Conservation (phyloP, 2,113 vertebrate species). For the Neotoma lepida region DNA sequence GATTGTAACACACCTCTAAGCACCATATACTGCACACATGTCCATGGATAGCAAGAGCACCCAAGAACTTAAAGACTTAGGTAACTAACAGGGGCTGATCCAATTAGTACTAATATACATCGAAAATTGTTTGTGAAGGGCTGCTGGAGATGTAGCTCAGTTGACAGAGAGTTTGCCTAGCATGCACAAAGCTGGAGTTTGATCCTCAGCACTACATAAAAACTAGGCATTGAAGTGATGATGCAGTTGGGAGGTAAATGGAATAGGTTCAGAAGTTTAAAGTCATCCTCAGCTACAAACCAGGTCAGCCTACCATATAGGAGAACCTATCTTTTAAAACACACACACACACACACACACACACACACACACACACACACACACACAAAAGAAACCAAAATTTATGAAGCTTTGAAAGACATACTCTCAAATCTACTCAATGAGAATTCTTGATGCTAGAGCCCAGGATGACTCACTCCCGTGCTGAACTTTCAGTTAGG, state of each 20-base stretch:
- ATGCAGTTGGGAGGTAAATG: too few relatives aligned
- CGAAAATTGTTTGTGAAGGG: too few relatives aligned
- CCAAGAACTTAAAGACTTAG: not conserved
- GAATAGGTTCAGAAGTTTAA: not conserved
- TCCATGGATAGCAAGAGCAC: not conserved
- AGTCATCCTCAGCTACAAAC: not conserved
- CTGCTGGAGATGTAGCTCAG: not conserved
- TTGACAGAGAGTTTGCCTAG: not conserved
- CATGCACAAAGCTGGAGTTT: not conserved
- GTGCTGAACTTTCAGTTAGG: not conserved
- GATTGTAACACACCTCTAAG: not conserved
- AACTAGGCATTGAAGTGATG: not conserved
- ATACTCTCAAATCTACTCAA: not conserved
- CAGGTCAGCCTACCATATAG: not conserved
- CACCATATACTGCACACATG: not conserved
- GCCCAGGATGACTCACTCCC: not conserved
- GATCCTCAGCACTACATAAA: not conserved
- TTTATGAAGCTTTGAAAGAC: conserved; percentile 36
- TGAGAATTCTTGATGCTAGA: not conserved
- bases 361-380: not conserved
- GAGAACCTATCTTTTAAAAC: not conserved
- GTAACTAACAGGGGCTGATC: not conserved
- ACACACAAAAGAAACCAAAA: not conserved
- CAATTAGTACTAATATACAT: not conserved
- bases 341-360: not conserved